A percentile compares a stretch with the other conserved stretches of the same genome.
Evolutionary conservation across 2,113 vertebrate genomes (phyloP).

Genomic region (Beaufortia kweichowensis): DNA sequence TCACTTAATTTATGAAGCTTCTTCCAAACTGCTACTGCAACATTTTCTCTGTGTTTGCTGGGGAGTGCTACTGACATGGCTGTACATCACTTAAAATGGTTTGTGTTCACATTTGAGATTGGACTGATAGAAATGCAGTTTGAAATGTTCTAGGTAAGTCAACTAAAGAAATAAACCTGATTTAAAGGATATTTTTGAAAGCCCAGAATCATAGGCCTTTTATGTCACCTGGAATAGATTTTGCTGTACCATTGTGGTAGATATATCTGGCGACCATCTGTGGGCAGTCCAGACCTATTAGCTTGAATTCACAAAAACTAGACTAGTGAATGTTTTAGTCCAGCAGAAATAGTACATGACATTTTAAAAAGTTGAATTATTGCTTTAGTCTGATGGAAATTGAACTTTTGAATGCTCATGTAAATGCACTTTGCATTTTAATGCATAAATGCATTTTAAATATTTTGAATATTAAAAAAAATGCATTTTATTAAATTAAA

Average conservation of each 20-base stretch:
- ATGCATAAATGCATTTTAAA: no score
- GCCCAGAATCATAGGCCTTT: not conserved
- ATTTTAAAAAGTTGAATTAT: no score
- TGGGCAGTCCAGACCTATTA: not conserved
- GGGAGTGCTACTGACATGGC: constrained; percentile 23
- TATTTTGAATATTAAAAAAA: no score
- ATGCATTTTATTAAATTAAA: no score
- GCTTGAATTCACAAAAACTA: no score
- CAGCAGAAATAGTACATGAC: no score
- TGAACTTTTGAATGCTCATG: no score
- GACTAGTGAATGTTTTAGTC: no score
- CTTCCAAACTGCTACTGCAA: constrained; percentile 13
- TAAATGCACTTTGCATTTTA: no score
- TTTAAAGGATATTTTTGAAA: not conserved
- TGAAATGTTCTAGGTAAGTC: constrained; percentile 20
- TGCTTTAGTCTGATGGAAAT: no score
- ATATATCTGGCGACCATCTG: not conserved
- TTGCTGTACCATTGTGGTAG: no score
- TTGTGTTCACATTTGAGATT: constrained; percentile 24
- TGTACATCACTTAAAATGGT: constrained; percentile 11
- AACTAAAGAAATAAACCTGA: not conserved
- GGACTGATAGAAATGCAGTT: constrained; percentile 22
- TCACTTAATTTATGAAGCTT: constrained; percentile 34
- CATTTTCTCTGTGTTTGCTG: constrained; percentile 8
- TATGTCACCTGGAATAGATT: no score